These are phyloP conservation scores for Drosophila prolongata DNA, from an alignment of 2,888 invertebrate genomes.

Conservation along the genomic window DNA sequence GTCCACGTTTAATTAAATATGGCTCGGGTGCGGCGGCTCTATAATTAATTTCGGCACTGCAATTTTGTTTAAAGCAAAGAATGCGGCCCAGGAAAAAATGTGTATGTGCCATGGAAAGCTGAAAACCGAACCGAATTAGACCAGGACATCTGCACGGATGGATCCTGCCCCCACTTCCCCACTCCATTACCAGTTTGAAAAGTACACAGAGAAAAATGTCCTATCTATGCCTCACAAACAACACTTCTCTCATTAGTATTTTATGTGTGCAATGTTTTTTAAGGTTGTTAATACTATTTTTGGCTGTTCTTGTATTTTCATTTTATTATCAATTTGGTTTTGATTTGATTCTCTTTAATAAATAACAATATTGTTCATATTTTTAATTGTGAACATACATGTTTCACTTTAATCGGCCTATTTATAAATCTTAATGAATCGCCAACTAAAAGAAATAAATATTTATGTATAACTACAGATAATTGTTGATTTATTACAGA, in stretches of 20 bases:
- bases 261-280: no score
- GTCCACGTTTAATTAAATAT: slow-evolving; percentile 77
- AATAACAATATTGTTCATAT: no score
- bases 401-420: no score
- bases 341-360: no score
- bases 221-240: no score
- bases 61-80: slow-evolving; percentile 75
- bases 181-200: slow-evolving; percentile 5
- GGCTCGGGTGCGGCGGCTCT: slow-evolving; percentile 64
- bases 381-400: no score
- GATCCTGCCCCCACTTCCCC: slow-evolving; percentile 24
- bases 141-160: slow-evolving; percentile 64
- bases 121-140: slow-evolving; percentile 64
- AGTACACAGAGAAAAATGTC: slow-evolving; percentile 1
- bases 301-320: no score
- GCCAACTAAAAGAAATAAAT: neutral
- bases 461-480: neutral
- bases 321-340: no score
- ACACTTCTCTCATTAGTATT: no score
- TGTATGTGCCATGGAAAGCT: slow-evolving; percentile 9
- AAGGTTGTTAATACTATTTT: no score
- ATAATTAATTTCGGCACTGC: slow-evolving; percentile 75
- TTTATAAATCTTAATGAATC: no score
- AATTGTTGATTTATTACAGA: neutral
- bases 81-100: slow-evolving; percentile 53